These are phyloP conservation scores for Rhopilema esculentum DNA, from an alignment of 30 jellyfish, hydroid and myxozoan species.

Conservation along the genomic window DNA sequence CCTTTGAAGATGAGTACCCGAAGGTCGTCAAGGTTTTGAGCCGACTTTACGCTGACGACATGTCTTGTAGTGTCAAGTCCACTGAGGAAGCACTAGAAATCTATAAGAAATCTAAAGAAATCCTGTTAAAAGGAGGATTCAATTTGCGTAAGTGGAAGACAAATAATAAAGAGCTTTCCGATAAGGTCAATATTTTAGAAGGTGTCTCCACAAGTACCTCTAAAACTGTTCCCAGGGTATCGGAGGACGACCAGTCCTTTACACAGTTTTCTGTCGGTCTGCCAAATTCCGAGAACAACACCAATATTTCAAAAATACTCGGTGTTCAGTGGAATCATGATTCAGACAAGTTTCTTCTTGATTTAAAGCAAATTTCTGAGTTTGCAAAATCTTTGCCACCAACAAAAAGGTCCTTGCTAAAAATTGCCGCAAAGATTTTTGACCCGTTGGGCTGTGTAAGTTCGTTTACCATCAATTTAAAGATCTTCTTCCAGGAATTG, in stretches of 20 bases:
- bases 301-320: slow-evolving; percentile 6
- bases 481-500: slow-evolving; percentile 51
- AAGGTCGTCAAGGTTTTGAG: slow-evolving; percentile 37
- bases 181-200: slow-evolving; percentile 4
- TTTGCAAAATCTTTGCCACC: slow-evolving; percentile 31
- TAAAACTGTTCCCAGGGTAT: not conserved
- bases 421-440: slow-evolving; percentile 44
- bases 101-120: not conserved
- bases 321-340: slow-evolving; percentile 50
- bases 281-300: not conserved
- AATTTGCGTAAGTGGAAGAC: slow-evolving; percentile 24
- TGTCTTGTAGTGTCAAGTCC: slow-evolving; percentile 1
- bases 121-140: slow-evolving; percentile 28
- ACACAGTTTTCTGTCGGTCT: slow-evolving; percentile 25
- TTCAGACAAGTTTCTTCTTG: slow-evolving; percentile 15
- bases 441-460: slow-evolving; percentile 81
- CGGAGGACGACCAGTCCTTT: slow-evolving; percentile 43
- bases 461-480: slow-evolving; percentile 33
- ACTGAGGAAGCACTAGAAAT: slow-evolving; percentile 2
- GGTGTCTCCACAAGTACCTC: not conserved
- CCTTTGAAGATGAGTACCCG: slow-evolving; percentile 23
- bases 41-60: slow-evolving; percentile 53
- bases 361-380: slow-evolving; percentile 4
- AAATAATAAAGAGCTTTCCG: slow-evolving; percentile 18
- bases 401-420: slow-evolving; percentile 63